phyloP scores from a whole-genome alignment of 2,113 vertebrate genomes.

The Cathartes aura region DNA sequence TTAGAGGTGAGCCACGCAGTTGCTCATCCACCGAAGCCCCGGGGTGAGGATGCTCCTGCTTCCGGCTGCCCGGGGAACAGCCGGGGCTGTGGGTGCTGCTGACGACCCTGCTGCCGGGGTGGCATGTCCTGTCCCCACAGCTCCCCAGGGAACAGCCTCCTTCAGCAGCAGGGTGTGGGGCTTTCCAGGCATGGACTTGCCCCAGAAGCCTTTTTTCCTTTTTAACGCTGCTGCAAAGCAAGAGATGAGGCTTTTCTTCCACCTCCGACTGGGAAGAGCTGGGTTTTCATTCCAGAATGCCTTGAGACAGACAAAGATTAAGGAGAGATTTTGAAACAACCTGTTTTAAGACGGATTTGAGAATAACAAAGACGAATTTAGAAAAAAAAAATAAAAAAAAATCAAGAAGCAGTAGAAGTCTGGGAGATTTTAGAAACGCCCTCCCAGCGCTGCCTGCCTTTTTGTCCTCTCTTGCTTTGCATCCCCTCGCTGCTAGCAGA shows the following conservation, averaged over 20 bases:
- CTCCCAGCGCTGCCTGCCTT: not conserved
- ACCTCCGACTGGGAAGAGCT: not conserved
- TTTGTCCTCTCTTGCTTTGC: not conserved
- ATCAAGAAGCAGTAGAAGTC: not conserved
- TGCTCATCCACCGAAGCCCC: not conserved
- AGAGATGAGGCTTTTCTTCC: not conserved
- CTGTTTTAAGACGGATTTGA: not conserved
- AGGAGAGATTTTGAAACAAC: not conserved
- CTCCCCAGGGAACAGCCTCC: not conserved
- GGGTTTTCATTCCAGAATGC: not conserved
- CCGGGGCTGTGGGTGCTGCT: rapidly evolving
- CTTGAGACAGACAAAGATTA: not conserved
- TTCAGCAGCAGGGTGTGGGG: not conserved
- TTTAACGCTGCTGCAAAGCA: not conserved
- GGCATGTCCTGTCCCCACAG: not conserved
- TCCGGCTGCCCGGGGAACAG: not conserved
- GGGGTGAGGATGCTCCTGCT: slow-evolving; percentile 6
- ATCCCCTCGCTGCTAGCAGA: not conserved
- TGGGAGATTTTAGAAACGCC: not conserved
- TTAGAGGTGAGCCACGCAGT: slow-evolving; percentile 25
- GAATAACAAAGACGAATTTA: not conserved
- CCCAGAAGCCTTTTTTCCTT: not conserved
- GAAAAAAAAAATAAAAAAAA: not conserved
- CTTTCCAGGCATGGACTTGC: not conserved
- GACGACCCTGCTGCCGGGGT: not conserved